These are phyloP conservation scores for Chymomyza amoena DNA, from an alignment of 2,888 invertebrate genomes.

Conservation along the genomic window DNA sequence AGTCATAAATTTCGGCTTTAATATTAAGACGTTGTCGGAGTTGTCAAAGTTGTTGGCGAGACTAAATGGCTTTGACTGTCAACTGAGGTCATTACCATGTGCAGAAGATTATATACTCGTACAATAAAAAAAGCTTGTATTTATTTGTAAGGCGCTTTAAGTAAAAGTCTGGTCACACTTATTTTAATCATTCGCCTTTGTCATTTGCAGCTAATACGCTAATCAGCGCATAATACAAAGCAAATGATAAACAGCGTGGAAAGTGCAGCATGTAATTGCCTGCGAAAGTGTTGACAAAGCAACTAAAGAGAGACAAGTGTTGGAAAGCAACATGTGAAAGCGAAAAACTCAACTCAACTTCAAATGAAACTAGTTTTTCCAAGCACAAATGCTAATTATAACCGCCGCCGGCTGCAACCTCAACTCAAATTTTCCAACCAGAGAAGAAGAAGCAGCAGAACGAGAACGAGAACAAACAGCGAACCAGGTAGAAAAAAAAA, in stretches of 20 bases:
- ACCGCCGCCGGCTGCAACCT: background rate
- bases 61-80: conserved; percentile 10
- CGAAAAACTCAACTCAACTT: conserved; percentile 10
- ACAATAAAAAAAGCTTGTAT: background rate
- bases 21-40: conserved; percentile 6
- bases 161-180: background rate
- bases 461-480: conserved; percentile 2
- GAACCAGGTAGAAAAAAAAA: conserved; percentile 18
- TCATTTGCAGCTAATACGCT: background rate
- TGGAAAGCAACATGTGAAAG: conserved; percentile 52
- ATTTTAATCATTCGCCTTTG: background rate
- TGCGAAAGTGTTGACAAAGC: conserved; percentile 64
- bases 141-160: background rate
- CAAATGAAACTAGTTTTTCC: conserved; percentile 40
- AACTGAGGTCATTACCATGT: conserved; percentile 21
- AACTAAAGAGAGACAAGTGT: background rate
- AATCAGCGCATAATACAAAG: conserved; percentile 17
- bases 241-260: conserved; percentile 43
- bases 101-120: conserved; percentile 1
- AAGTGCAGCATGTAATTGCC: conserved; percentile 41
- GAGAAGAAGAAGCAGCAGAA: conserved; percentile 9
- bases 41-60: background rate
- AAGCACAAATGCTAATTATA: conserved; percentile 48
- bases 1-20: conserved; percentile 7
- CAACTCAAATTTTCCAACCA: conserved; percentile 2